Base-by-base conservation (phyloP, 2,113 vertebrate genomes). In the Stictonetta naevosa region DNA sequence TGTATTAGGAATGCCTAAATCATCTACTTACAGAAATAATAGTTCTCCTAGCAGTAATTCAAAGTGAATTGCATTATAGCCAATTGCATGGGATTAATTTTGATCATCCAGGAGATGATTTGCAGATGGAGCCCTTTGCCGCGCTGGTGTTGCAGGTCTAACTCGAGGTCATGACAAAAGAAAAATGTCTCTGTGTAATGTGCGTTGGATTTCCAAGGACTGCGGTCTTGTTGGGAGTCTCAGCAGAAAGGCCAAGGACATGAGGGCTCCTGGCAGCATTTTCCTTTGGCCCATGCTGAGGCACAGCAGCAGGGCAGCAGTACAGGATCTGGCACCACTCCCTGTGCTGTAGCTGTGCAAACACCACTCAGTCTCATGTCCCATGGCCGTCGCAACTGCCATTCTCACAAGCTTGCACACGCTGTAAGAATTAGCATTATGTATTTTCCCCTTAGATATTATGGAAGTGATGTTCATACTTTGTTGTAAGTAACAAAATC, bases 161-260 rank as follows among this genome's bases (percentile, higher is more conserved):
- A 8, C 56, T 58, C 0, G 3, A 53, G 64, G 11, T 15, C 38
- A 29, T 17, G 63, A 20, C 42, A 22, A 78, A 59, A 67, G 38
- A 71, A 72, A 63, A 21, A 13, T 44, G 74, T 75, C 26, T 55
- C 2, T 18, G 6, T 10, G 8, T 38, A 72, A 86, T 1, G 1
- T 17, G 12, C 22, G 2, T 11, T 64, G 50, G 40, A 34, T 90
- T 75, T 91, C 38, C 13, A 7, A 80, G 50, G 36, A 46, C 26
- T 17, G 10, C 4, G 36, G 56, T 6, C 56, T 56, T 31, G 25
- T 48, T 55, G n/a, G n/a, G 58, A 23, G 25, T 4, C n/a, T 55
- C 2, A 0, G 25, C 8, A 46, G 56, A 63, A 74, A 68, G 2
- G 8, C 20, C 0, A 1, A 31, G 31, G 55, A 22, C 0, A 1